Percentiles rank a stretch among this genome's conserved stretches.
phyloP scores from a whole-genome alignment of 2,113 vertebrate species.

The Garra rufa region DNA sequence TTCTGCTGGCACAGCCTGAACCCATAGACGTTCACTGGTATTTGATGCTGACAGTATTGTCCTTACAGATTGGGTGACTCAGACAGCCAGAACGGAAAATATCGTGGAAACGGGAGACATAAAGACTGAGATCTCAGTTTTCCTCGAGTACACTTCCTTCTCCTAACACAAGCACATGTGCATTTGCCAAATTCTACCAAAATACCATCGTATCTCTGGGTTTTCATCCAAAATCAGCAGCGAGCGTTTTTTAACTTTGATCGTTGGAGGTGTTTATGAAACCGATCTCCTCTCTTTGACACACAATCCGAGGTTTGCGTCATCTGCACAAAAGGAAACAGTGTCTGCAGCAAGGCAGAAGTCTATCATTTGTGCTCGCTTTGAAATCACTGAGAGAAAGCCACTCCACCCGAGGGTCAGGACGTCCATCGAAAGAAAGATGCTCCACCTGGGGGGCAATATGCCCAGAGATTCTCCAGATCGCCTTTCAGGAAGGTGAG shows the following conservation, averaged over 20 bases:
- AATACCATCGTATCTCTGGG: neutral
- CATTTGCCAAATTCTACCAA: neutral
- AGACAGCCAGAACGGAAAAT: slow-evolving; percentile 21
- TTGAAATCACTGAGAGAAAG: slow-evolving; percentile 25
- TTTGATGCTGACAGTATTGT: slow-evolving; percentile 70
- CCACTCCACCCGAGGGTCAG: slow-evolving; percentile 37
- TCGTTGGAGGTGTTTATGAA: slow-evolving; percentile 22
- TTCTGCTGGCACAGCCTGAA: slow-evolving; percentile 48
- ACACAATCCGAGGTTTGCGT: slow-evolving; percentile 17
- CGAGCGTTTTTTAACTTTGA: neutral
- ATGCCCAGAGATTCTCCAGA: slow-evolving; percentile 45
- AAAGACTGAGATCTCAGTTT: slow-evolving; percentile 18
- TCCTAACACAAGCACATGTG: neutral
- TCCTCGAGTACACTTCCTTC: neutral
- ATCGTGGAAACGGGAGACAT: slow-evolving; percentile 1
- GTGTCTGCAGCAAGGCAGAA: slow-evolving; percentile 6
- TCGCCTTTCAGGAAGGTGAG: slow-evolving; percentile 60
- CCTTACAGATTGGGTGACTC: slow-evolving; percentile 42
- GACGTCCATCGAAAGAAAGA: slow-evolving; percentile 2
- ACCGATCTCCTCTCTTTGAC: slow-evolving; percentile 51
- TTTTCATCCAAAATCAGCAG: neutral
- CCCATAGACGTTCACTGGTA: slow-evolving; percentile 63
- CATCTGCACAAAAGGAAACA: slow-evolving; percentile 18
- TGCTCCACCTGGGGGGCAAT: slow-evolving; percentile 53
- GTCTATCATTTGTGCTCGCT: slow-evolving; percentile 17